Evolutionary conservation across 2,113 vertebrate genomes (phyloP).

Genomic region (Cryptomyrus ogoouensis): DNA sequence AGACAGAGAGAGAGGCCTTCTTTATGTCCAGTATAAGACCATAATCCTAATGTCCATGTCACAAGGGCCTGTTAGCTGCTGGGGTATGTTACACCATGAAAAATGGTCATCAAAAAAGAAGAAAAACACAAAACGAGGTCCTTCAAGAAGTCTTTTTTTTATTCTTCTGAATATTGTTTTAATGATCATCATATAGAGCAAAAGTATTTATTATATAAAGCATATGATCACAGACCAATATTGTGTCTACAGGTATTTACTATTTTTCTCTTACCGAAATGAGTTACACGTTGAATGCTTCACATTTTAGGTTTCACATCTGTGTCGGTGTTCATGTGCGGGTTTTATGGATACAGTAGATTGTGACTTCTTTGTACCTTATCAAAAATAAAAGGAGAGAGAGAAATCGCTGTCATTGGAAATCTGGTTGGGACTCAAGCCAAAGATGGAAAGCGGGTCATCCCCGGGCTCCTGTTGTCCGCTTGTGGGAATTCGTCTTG

Average conservation of each 20-base stretch:
- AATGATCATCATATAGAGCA: neutral
- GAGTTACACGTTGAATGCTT: neutral
- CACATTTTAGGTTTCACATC: neutral
- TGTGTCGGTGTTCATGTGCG: neutral
- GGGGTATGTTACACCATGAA: neutral
- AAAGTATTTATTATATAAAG: conserved; percentile 17
- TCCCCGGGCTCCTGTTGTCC: neutral
- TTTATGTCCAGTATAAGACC: neutral
- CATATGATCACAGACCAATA: conserved; percentile 15
- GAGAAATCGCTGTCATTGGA: neutral
- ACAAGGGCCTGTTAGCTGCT: neutral
- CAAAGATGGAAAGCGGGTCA: neutral
- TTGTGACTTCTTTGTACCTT: conserved; percentile 1
- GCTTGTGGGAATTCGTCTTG: neutral
- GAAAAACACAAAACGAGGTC: neutral
- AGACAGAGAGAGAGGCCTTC: neutral
- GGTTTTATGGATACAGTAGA: neutral
- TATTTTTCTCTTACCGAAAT: neutral
- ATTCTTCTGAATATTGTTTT: conserved; percentile 1
- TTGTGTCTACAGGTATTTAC: conserved; percentile 10
- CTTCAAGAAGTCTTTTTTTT: conserved; percentile 1
- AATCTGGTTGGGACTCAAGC: neutral
- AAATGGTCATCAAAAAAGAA: neutral
- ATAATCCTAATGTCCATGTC: neutral
- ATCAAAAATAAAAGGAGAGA: neutral